A percentile compares a stretch with the other conserved stretches of the same genome.
Evolutionary conservation across 1,140 invertebrate species (phyloP).

Genomic region (Euglossa dilemma): DNA sequence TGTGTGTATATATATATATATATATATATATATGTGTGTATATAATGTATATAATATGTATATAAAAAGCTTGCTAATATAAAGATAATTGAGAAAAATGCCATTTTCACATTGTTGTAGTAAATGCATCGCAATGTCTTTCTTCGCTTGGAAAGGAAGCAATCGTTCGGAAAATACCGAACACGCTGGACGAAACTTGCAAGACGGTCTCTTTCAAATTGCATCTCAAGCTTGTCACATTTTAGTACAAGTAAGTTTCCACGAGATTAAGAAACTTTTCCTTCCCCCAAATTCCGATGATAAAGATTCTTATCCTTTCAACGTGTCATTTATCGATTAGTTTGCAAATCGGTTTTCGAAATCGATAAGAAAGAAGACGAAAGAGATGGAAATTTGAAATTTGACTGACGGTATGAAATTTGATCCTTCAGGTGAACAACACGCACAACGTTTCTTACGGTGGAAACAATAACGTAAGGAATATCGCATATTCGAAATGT

Average conservation of each 20-base stretch:
- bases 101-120: conserved; percentile 4
- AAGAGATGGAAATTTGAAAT: not conserved
- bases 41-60: too few species aligned
- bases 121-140: conserved; percentile 71
- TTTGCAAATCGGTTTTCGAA: not conserved
- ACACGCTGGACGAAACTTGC: conserved; percentile 83
- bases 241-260: conserved; percentile 83
- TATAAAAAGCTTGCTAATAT: too few species aligned
- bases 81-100: not conserved
- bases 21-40: too few species aligned
- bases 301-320: too few species aligned
- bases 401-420: not conserved
- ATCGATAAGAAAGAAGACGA: not conserved
- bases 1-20: too few species aligned
- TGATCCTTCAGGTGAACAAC: conserved; percentile 84
- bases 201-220: conserved; percentile 88
- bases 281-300: too few species aligned
- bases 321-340: not conserved
- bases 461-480: conserved; percentile 83
- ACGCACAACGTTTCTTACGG: conserved; percentile 88
- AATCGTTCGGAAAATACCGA: conserved; percentile 54
- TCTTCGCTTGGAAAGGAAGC: conserved; percentile 73
- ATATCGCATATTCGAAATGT: conserved; percentile 84
- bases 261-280: not conserved
- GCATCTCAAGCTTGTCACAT: conserved; percentile 88